Base-by-base conservation (phyloP, 2,888 invertebrate species). In the Acleris holmiana region DNA sequence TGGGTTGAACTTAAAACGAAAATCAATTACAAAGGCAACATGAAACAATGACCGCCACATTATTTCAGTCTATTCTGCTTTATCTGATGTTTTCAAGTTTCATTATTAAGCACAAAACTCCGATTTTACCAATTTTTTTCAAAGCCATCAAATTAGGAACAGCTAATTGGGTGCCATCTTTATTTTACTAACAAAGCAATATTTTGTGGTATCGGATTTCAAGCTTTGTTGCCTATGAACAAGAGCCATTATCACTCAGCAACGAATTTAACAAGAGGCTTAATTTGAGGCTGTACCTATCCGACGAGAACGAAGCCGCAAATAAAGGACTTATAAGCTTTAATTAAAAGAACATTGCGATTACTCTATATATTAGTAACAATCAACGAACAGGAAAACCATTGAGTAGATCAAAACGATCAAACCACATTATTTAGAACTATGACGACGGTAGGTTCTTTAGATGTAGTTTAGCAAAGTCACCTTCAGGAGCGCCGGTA, bases 261-360 rank as follows among this genome's bases (percentile, higher is more conserved):
- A 67, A 49, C 41, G 23, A 35, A 58, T 35, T 57, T 61, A 73
- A 74, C 69, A 73, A 73, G 68, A 46, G 55, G 55, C 54, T 64
- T 55, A 61, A 67, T 58, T 64, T 72, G 72, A 77, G 66, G 69
- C 68, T 73, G 70, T 74, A 55, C 21, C 41, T 23, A 72, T 71
- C 60, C 68, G 69, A 69, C 69, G 65, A 64, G 60, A 74, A 72
- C 69, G 69, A 72, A 77, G 77, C 84, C 79, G 76, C 83, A 80
- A 85, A 82, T 79, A 82, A 84, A 83, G 77, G 84, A 80, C 83
- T 83, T 79, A 59, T 60, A 76, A 76, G 75, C 76, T 81, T 81
- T 86, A 88, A 88, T 88, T 88, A 86, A 84, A 88, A 84, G 82
- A 85, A 73, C 83, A 82, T 83, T 78, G 81, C 80, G 81, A 86